Percentiles rank a stretch among this genome's conserved stretches.
phyloP scores from a whole-genome alignment of 2,113 vertebrate species.

The Aleadryas rufinucha region DNA sequence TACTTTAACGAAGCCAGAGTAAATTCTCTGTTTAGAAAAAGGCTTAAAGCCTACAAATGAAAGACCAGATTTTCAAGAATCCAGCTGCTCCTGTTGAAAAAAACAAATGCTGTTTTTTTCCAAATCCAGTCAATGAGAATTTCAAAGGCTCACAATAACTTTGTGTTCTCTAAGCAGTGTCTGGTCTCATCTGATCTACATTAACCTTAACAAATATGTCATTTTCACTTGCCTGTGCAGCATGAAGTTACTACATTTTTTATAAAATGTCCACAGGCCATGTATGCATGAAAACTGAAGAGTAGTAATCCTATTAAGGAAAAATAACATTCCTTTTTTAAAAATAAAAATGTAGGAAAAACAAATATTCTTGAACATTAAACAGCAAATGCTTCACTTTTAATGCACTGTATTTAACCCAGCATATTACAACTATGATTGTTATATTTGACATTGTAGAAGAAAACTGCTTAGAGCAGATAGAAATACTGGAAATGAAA shows the following conservation, averaged over 20 bases:
- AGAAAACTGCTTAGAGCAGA: background rate
- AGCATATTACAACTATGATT: background rate
- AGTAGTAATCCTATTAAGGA: background rate
- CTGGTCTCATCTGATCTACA: background rate
- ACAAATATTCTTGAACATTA: background rate
- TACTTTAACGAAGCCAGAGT: background rate
- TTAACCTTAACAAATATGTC: background rate
- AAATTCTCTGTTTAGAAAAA: slow-evolving; percentile 33
- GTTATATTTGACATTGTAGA: background rate
- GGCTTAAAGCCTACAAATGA: slow-evolving; percentile 8
- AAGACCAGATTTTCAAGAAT: slow-evolving; percentile 21
- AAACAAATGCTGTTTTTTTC: background rate
- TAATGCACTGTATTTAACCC: background rate
- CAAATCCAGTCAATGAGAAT: slow-evolving; percentile 2
- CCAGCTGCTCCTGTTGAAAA: slow-evolving; percentile 27
- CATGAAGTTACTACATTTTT: background rate
- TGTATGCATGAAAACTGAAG: background rate
- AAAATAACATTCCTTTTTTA: background rate
- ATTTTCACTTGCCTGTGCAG: background rate
- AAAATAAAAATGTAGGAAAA: background rate
- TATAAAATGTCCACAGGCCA: background rate
- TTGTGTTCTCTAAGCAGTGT: background rate
- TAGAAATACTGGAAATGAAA: background rate
- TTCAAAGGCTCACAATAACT: background rate
- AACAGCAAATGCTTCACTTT: background rate